These are phyloP conservation scores for Catonia carolina DNA, from an alignment of 2,888 invertebrate genomes.

Conservation along the genomic window DNA sequence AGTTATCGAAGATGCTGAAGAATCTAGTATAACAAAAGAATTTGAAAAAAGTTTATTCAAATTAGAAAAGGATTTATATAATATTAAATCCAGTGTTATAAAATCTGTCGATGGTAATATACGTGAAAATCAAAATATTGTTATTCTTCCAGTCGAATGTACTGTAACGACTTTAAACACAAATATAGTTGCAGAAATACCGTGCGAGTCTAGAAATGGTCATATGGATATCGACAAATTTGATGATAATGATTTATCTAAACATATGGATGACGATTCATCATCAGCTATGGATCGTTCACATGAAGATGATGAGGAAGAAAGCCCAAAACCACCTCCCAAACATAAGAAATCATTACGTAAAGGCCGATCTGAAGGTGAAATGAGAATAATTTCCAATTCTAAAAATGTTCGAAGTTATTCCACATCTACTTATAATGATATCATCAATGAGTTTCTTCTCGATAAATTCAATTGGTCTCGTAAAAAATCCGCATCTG, in stretches of 20 bases:
- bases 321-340: conserved; percentile 23
- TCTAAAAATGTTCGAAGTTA: background rate
- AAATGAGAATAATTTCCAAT: conserved; percentile 4
- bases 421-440: background rate
- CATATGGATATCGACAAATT: background rate
- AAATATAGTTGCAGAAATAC: too few relatives aligned
- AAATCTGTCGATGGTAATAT: background rate
- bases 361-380: conserved; percentile 21
- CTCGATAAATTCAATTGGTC: background rate
- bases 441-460: background rate
- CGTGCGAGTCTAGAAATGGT: background rate
- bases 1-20: background rate
- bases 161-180: too few relatives aligned
- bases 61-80: background rate
- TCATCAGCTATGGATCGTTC: background rate
- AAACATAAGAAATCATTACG: conserved; percentile 11
- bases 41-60: conserved; percentile 3
- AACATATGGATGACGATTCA: background rate
- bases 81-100: background rate
- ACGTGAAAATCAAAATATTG: background rate
- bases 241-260: background rate
- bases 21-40: background rate
- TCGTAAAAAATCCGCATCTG: background rate
- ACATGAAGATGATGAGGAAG: background rate
- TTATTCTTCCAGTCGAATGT: background rate